Base-by-base conservation (phyloP, 2,113 vertebrate genomes). In the Ochotona princeps region DNA sequence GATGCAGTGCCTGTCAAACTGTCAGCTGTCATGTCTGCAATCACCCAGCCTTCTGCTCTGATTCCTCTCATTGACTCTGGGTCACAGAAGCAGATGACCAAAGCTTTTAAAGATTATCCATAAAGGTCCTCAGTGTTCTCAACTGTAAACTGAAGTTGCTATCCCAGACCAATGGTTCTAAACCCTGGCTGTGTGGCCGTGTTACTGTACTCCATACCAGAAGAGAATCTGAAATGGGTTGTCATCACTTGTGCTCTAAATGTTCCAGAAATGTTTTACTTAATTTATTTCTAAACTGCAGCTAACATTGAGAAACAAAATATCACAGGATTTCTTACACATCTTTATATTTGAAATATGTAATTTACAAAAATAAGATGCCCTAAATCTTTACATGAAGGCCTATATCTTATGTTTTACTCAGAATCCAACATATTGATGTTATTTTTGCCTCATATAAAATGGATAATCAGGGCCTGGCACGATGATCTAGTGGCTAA, bases 81-180 rank as follows among this genome's bases (percentile, higher is more conserved):
- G 75, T 92, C 72, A 83, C 66, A 10, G 51, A 81, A 70, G 47
- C 80, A 80, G 75, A 91, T 17, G 32, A 74, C 67, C 91, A 78
- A 87, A 30, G 25, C 87, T 95, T 97, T 92, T 92, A 84, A 87
- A 89, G 76, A 70, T 54, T 76, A 25, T 25, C 18, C 14, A 32
- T 51, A 95, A 93, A 76, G 30, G 49, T 75, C 23, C 72, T 85
- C 25, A 76, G 66, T 54, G 72, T 93, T 79, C 49, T 84, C 63
- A 88, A 44, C 65, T 88, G 21, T 51, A 94, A 94, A 93, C 75
- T 75, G 20, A 82, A 25, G 32, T 54, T 66, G 8, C 25, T 85
- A 3, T 38, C 26, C 9, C 30, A 88, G 49, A 82, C 14, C 2
- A 26, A 13, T n/a, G 15, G 13, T 79, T 75, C 79, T 91, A n/a